Base-by-base conservation (phyloP, 2,888 invertebrate species). In the Caenorhabditis doughertyi region DNA sequence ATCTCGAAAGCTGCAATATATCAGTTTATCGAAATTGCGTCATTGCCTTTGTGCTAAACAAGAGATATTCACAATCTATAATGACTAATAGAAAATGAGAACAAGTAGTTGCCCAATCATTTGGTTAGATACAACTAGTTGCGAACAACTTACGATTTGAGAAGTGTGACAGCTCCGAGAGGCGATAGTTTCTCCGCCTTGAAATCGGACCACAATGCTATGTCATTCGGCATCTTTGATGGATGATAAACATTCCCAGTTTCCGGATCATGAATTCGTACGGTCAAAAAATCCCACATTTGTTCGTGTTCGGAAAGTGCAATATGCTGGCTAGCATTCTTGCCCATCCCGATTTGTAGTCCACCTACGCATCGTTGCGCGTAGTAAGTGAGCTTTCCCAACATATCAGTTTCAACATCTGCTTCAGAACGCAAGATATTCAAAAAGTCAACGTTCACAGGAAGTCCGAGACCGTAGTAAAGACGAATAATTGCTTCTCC, bases 401-500 rank as follows among this genome's bases (percentile, higher is more conserved):
- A 11, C 29, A 18, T 5, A 21, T 62, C 72, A 2, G 53, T 53
- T 21, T n/a, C 11, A 5, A 53, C 29, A 9, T 39, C 21, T 3
- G 51, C 39, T 18, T 39, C 18, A 13, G 3, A n/a, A 3, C 35
- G 49, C 51, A 65, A 21, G 7, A 8, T 13, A 8, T 35, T 11
- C 13, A 64, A 39, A 11, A 53, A 73, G 0, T 44, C 55, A 0
- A 1, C 0, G 2, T 27, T 9, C 25, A 73, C 16, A 1, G 62
- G 42, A 8, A 73, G 62, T 11, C 42, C 42, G 2, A 73, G 25
- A 1, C 21, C 72, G 11, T 23, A 73, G 44, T 65, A 73, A 9
- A 64, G 62, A 25, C 47, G 32, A 13, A 65, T 8, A 21, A 47
- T 73, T 2, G 55, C 23, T 13, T 64, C 64, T 9, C 32, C 29